Evolutionary conservation across 1,140 invertebrate genomes (phyloP), one percentile per base, ranked within the genome.

Genomic region (Magallana ariakensis): DNA sequence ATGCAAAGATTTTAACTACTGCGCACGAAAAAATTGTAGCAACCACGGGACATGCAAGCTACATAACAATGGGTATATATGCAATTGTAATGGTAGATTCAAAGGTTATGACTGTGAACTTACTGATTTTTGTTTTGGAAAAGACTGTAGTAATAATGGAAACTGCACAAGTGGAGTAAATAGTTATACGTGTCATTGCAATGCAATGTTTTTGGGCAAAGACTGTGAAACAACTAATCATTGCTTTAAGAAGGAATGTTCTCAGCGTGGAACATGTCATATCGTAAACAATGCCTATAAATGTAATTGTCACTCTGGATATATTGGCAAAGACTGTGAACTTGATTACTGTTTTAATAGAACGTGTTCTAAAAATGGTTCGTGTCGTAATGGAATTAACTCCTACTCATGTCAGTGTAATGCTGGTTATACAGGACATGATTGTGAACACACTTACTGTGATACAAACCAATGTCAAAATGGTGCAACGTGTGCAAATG

Each of bases 181-280:
- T 11, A 13, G 16, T 62, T 81, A 33, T 7, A 11, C 80, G n/a
- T 87, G 86, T 57, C 15, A 75, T 33, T 87, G 86, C 56, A 58
- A 19, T 0, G 5, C 26, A 13, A 11, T 13, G 10, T 75, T 15
- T 75, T 0, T 75, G 5, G 66, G 66, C 5, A 75, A 70, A 13
- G 10, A 70, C 9, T 70, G 66, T 26, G 66, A 70, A 0, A 8
- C 10, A 3, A 8, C 3, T 7, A 70, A 70, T 70, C 4, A 70
- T 70, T 70, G 66, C 33, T 4, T 26, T 70, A 26, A 4, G 10
- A 33, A 70, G 6, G 19, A 6, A 1, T 70, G 57, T 13, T 60
- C 33, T 33, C 33, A 33, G 1, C 33, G 33, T 33, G 33, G 33
- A 33, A 33, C 1, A 33, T 33, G 33, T 33, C 33, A 33, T 1